Base-by-base conservation (phyloP, 2,113 vertebrate species). In the Climacteris rufus region DNA sequence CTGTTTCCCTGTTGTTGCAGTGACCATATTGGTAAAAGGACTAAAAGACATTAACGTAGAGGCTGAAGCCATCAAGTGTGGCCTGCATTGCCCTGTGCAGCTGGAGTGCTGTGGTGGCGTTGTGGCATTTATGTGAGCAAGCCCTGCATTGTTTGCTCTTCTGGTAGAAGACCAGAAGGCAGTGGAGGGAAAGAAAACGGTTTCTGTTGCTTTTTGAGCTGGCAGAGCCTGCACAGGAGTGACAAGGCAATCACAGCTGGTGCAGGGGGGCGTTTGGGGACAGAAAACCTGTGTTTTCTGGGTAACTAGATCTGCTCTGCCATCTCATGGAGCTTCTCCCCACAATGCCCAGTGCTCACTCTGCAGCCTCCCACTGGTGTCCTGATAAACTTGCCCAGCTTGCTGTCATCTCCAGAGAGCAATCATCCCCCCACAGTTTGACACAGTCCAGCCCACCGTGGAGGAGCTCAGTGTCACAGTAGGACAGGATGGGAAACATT, bases 11-110 rank as follows among this genome's bases (percentile, higher is more conserved):
- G 8, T 47, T 2, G 1, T 60, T 89, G 64, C n/a, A 78, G 7
- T 68, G 59, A 40, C 53, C 1, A 0, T 1, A 0, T 27, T 30
- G 23, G 20, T 39, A 68, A 45, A 68, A 68, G 45, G 35, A 15
- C n/a, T 56, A 11, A 24, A 63, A 65, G 8, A 83, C 53, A 37
- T 23, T 2, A 30, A 6, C 4, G 2, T 10, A 12, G 39, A 5
- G 3, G 15, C 37, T 25, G 31, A 72, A 53, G 49, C 52, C 6
- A 75, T 54, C 85, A 15, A 2, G 25, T 5, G 23, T 59, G 25
- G 28, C 45, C 33, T 45, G 15, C 1, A 4, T 54, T 1, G 0
- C 21, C 15, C 24, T 54, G 17, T 11, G 1, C 52, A 78, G 44
- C 35, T 44, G 24, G 40, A 35, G 16, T 20, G 56, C 11, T 6